Evolutionary conservation across 2,797 vertebrate genomes (phyloP), one percentile per base, ranked within the genome.

Genomic region (Acestrorhynchus altus): DNA sequence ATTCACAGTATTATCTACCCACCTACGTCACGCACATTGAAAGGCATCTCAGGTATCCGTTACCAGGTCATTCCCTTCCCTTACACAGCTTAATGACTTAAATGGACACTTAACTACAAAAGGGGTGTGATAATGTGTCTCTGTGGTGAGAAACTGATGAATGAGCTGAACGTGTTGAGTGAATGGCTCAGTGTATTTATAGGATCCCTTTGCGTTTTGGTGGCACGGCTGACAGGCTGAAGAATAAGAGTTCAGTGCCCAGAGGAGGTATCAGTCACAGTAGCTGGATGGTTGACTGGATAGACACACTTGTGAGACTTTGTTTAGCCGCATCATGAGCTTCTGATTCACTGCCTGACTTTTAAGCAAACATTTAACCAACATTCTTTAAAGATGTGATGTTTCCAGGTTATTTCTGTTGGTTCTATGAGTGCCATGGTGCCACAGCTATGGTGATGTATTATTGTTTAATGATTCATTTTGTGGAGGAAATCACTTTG

Each of bases 281-380:
- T 7, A 18, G 52, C 46, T 47, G 18, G 47, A 39, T 40, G 51
- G 42, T 42, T 65, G 76, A 60, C 54, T 26, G 46, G 49, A 31
- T 35, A 31, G 24, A 44, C 68, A 77, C 28, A 22, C 51, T 54
- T 54, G n/a, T 7, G 51, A 1, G 7, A 71, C 35, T 71, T 51
- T 63, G 40, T 9, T 20, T 20, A 51, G 67, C 67, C 39, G 56
- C 60, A 72, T 46, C 52, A 67, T 31, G 15, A 31, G 28, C 20
- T 59, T 59, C 59, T 35, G 31, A 35, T 35, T 2, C 31, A 35
- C 6, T 35, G 31, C 31, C 31, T 35, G 31, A 2, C 31, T 35
- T 35, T 35, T 2, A 35, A 35, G 31, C 31, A 35, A 35, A 6
- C 31, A 35, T 2, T 35, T 6, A 35, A 35, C 2, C 31, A 35